These are phyloP conservation scores for Spea hammondii DNA, from an alignment of 2,797 vertebrate genomes.

Conservation along the genomic window DNA sequence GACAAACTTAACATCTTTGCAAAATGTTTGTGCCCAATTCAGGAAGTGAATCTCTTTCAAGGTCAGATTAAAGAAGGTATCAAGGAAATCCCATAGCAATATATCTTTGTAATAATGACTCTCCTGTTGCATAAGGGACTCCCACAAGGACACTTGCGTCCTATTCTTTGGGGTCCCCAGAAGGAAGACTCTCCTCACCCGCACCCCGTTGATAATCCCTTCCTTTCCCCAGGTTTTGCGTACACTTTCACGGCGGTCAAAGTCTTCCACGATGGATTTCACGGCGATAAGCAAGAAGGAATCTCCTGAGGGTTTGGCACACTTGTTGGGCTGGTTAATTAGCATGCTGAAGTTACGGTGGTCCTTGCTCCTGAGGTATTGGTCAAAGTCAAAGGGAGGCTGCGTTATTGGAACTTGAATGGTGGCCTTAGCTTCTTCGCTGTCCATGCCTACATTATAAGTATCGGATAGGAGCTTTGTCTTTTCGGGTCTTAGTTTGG, in stretches of 20 bases:
- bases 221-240: slow-evolving; percentile 92
- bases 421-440: slow-evolving; percentile 43
- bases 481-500: slow-evolving; percentile 16
- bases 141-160: slow-evolving; percentile 76
- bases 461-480: slow-evolving; percentile 45
- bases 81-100: slow-evolving; percentile 92
- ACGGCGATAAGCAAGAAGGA: slow-evolving; percentile 89
- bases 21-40: slow-evolving; percentile 85
- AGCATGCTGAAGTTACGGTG: slow-evolving; percentile 84
- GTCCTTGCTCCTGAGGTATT: slow-evolving; percentile 86
- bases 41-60: slow-evolving; percentile 97
- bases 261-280: slow-evolving; percentile 88
- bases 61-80: slow-evolving; percentile 97
- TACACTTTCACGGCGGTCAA: slow-evolving; percentile 91
- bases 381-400: slow-evolving; percentile 82
- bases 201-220: slow-evolving; percentile 69
- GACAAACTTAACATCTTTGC: slow-evolving; percentile 80
- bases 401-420: slow-evolving; percentile 55
- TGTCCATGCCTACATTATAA: slow-evolving; percentile 51
- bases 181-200: slow-evolving; percentile 85
- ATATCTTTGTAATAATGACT: slow-evolving; percentile 81
- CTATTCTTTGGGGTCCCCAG: slow-evolving; percentile 81
- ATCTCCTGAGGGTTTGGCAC: slow-evolving; percentile 57
- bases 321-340: slow-evolving; percentile 90
- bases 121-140: slow-evolving; percentile 83